These are phyloP conservation scores for Poeciliopsis retropinna DNA, from an alignment of 2,113 vertebrate species.

Conservation along the genomic window DNA sequence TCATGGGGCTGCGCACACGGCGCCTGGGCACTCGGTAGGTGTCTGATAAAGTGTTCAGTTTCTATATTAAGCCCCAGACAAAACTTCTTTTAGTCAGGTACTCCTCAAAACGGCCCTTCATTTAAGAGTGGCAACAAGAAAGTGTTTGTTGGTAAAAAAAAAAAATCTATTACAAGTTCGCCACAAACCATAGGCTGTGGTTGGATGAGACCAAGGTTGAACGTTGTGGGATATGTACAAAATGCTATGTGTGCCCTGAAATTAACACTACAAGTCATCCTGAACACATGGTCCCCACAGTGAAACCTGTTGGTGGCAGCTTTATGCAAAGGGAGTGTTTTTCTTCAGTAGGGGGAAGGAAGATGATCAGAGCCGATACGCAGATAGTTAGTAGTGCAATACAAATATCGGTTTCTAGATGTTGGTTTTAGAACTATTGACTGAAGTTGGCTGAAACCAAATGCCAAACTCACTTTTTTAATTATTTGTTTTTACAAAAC, in stretches of 20 bases:
- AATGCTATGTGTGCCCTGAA: neutral
- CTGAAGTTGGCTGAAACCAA: no score
- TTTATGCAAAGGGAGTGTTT: neutral
- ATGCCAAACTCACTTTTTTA: no score
- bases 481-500: no score
- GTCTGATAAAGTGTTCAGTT: no score
- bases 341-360: neutral
- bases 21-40: constrained; percentile 89
- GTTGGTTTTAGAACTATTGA: neutral
- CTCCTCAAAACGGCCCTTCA: no score
- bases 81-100: no score
- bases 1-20: constrained; percentile 92
- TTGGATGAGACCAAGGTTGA: neutral
- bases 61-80: no score
- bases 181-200: neutral
- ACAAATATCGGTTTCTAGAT: neutral
- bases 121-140: no score
- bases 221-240: neutral
- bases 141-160: no score
- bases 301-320: neutral
- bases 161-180: no score
- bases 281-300: neutral
- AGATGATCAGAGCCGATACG: neutral
- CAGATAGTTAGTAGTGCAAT: neutral
- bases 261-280: neutral